Evolutionary conservation across 2,888 invertebrate species (phyloP).

Genomic region (Arge pagana): DNA sequence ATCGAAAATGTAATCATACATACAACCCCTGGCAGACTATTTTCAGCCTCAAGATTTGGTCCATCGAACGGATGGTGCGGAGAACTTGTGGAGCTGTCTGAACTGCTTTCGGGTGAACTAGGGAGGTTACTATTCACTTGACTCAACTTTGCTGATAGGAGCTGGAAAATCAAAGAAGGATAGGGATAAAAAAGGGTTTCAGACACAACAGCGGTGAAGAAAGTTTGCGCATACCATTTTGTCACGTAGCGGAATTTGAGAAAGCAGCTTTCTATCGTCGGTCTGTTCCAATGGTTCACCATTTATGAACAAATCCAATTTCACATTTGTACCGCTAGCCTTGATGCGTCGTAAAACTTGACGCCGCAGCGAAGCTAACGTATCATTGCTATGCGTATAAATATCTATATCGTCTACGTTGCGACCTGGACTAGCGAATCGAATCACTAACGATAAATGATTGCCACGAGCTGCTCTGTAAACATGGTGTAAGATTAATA

Average conservation of each 20-base stretch:
- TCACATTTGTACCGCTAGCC: conserved; percentile 72
- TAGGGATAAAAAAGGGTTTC: neutral
- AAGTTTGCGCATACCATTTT: conserved; percentile 74
- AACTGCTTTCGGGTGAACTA: conserved; percentile 89
- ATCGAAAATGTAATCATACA: neutral
- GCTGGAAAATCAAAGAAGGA: conserved; percentile 53
- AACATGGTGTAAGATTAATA: too few relatives aligned
- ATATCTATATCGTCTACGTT: conserved; percentile 91
- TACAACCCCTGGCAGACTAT: conserved; percentile 88
- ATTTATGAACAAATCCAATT: conserved; percentile 88
- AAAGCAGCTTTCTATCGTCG: conserved; percentile 86
- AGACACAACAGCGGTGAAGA: conserved; percentile 50
- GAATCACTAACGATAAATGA: conserved; percentile 82
- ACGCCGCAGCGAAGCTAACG: conserved; percentile 82
- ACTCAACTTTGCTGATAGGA: conserved; percentile 77
- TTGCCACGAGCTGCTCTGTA: conserved; percentile 86
- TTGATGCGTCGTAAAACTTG: conserved; percentile 72
- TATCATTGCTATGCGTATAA: conserved; percentile 93
- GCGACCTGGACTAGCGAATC: conserved; percentile 86
- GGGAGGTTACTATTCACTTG: conserved; percentile 73
- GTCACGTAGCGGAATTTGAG: conserved; percentile 83
- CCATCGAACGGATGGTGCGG: conserved; percentile 85
- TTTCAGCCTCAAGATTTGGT: conserved; percentile 82
- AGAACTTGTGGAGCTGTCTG: conserved; percentile 92
- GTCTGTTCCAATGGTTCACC: conserved; percentile 85